phyloP scores from a whole-genome alignment of 2,113 vertebrate species.

The Chloropsis hardwickii region DNA sequence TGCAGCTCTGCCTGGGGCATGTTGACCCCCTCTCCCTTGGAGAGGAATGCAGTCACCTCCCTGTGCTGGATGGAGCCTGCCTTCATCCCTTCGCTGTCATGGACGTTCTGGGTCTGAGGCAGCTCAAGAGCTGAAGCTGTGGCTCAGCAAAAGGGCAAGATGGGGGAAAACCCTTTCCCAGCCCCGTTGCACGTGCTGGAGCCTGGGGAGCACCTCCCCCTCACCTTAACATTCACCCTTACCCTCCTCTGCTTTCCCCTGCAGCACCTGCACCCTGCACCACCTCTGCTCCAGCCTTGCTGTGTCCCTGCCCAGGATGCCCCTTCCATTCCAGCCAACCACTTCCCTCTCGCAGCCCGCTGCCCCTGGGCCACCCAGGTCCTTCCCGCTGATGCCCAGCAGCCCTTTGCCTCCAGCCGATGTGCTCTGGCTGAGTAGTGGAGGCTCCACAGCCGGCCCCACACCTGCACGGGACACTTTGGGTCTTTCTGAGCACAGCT shows the following conservation, averaged over 20 bases:
- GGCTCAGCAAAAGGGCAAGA: neutral
- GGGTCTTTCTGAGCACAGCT: neutral
- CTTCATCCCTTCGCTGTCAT: neutral
- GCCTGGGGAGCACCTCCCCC: neutral
- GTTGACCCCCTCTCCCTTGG: neutral
- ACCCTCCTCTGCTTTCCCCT: neutral
- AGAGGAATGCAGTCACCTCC: neutral
- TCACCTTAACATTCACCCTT: neutral
- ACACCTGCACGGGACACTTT: neutral
- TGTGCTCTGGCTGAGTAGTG: neutral
- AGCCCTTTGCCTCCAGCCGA: neutral
- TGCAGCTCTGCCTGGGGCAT: neutral
- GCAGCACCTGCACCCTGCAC: neutral
- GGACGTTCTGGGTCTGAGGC: neutral
- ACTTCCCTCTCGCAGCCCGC: neutral
- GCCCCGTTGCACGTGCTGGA: accelerated
- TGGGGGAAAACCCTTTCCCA: neutral
- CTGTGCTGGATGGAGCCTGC: neutral
- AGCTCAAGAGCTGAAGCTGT: neutral
- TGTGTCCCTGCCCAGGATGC: neutral
- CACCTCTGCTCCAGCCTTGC: neutral
- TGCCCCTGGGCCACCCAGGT: neutral
- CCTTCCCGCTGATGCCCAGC: neutral
- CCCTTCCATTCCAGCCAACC: neutral
- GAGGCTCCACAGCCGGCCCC: neutral